Evolutionary conservation across 2,888 invertebrate genomes (phyloP).

Genomic region (Dendrolimus houi): DNA sequence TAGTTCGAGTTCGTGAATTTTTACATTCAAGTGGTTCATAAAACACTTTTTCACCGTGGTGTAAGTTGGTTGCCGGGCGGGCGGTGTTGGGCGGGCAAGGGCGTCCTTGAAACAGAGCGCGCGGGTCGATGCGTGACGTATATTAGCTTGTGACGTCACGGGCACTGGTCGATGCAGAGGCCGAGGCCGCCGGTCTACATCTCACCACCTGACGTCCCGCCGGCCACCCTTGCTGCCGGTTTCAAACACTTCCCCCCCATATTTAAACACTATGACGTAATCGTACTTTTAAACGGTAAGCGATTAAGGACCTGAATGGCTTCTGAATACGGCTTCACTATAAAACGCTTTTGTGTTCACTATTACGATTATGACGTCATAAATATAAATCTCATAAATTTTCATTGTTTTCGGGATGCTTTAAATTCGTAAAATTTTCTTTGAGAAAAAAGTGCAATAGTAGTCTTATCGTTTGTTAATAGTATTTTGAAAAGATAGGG

Average conservation of each 20-base stretch:
- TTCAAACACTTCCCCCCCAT: conserved; percentile 37
- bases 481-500: too few relatives aligned
- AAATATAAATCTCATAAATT: too few relatives aligned
- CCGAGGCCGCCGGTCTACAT: conserved; percentile 37
- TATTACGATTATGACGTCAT: background rate
- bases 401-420: too few relatives aligned
- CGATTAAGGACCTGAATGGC: conserved; percentile 18
- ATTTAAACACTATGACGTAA: conserved; percentile 67
- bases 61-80: conserved; percentile 47
- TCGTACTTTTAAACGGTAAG: conserved; percentile 38
- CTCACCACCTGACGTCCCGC: conserved; percentile 27
- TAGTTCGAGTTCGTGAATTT: background rate
- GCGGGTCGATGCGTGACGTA: conserved; percentile 69
- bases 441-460: too few relatives aligned
- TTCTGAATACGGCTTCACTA: background rate
- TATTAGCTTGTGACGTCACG: conserved; percentile 57
- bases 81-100: conserved; percentile 37
- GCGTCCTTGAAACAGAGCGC: conserved; percentile 64
- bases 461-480: too few relatives aligned
- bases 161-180: conserved; percentile 48
- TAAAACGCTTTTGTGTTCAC: conserved; percentile 17
- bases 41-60: conserved; percentile 13
- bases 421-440: too few relatives aligned
- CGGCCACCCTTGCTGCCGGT: conserved; percentile 37
- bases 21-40: background rate